Percentiles rank a stretch among this genome's conserved stretches.
Conservation (phyloP, 2,888 invertebrate species). For the Blastobasis adustella region DNA sequence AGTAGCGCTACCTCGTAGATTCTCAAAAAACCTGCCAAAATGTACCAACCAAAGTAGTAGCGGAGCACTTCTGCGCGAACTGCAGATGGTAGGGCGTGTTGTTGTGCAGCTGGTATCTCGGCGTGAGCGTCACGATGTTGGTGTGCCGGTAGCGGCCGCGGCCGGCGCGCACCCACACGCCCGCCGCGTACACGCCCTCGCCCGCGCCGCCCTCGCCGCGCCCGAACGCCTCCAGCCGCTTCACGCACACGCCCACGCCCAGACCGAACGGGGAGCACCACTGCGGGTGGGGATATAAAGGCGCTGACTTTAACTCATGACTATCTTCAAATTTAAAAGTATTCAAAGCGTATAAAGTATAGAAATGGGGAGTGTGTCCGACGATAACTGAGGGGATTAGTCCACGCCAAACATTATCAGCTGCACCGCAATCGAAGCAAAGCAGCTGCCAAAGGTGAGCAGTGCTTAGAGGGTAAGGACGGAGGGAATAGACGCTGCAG, state of each 20-base stretch:
- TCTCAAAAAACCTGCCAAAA: no score
- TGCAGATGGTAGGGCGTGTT: constrained; percentile 85
- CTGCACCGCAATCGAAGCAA: no score
- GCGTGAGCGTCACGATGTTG: constrained; percentile 93
- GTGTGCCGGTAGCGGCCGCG: constrained; percentile 93
- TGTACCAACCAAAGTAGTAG: constrained; percentile 79
- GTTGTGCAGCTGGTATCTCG: constrained; percentile 95
- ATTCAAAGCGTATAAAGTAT: no score
- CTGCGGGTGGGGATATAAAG: constrained; percentile 35
- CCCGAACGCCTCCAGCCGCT: constrained; percentile 67
- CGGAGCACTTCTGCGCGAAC: constrained; percentile 91
- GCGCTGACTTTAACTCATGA: no score
- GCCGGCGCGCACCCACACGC: constrained; percentile 91
- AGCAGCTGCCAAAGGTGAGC: no score
- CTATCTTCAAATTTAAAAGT: no score
- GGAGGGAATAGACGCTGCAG: no score
- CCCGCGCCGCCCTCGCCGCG: constrained; percentile 50
- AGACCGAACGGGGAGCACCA: constrained; percentile 93
- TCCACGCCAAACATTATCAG: no score
- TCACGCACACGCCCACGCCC: constrained; percentile 84
- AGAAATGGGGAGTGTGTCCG: no score
- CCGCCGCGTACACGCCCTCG: constrained; percentile 86
- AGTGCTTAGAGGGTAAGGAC: no score
- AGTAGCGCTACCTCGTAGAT: no score
- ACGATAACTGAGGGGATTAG: no score